Base-by-base conservation (phyloP, 2,113 vertebrate genomes). In the Pedionomus torquatus region DNA sequence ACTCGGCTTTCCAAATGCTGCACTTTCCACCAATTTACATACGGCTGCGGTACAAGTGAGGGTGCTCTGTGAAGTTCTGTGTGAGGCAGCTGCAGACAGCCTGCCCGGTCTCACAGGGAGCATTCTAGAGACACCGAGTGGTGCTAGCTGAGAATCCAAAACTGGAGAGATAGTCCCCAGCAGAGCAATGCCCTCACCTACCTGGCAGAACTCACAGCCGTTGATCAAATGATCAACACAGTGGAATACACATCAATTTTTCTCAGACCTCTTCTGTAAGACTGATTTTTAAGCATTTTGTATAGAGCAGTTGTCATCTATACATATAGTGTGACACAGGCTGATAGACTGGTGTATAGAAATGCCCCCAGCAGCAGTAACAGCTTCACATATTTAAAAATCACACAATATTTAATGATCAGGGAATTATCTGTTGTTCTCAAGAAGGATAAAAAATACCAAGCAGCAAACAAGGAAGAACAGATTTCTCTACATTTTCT, bases 1-100 rank as follows among this genome's bases (percentile, higher is more conserved):
- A 77, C 64, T 43, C 55, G 57, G 16, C 46, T 74, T 96, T 24
- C 58, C 85, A 83, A 77, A 60, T 5, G 4, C 58, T 35, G 33
- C 41, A 3, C 43, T 87, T 78, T 64, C 57, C 57, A 68, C n/a
- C 55, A 17, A 13, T 58, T 87, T 78, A 49, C 72, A 3, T 25
- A 6, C 1, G 37, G 51, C 35, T 72, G 76, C 30, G 25, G 70
- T 44, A 39, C 58, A 68, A 49, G 30, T 13, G 31, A 19, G 1
- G 2, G 28, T 0, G 0, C 10, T 57, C 51, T 5, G 17, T 7
- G 23, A 39, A 37, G 33, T 10, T 11, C 37, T 14, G 31, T 17
- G 3, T 1, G 10, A 55, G 39, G 24, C 65, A 87, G 57, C 16
- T 1, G 0, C 39, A n/a, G 60, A 52, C 75, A 90, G 49, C 52